Conservation (phyloP, 30 jellyfish, hydroid and myxozoan genomes). For the Hydra vulgaris region DNA sequence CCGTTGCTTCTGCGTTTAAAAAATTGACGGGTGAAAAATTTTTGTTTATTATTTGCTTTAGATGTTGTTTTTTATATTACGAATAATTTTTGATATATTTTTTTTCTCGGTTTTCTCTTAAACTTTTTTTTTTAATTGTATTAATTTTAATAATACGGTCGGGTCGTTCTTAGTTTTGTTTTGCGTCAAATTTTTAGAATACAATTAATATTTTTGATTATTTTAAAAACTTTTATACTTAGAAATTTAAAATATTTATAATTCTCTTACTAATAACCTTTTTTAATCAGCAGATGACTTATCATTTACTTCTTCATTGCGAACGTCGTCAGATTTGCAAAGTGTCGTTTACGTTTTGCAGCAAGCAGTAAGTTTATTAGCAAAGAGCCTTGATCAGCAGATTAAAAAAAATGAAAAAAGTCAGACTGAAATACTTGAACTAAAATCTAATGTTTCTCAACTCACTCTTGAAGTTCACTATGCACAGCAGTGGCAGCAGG, state of each 20-base stretch:
- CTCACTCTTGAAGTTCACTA: neutral
- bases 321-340: neutral
- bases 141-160: too few relatives aligned
- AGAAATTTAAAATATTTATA: too few relatives aligned
- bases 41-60: too few relatives aligned
- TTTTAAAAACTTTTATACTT: too few relatives aligned
- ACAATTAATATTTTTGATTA: too few relatives aligned
- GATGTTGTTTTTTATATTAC: neutral
- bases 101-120: neutral
- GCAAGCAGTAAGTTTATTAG: neutral
- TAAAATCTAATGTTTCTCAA: neutral
- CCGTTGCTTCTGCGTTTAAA: neutral
- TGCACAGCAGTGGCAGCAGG: slow-evolving; percentile 19
- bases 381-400: slow-evolving; percentile 1
- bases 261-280: neutral
- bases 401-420: neutral
- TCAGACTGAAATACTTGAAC: neutral
- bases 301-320: too few relatives aligned
- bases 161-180: too few relatives aligned
- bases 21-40: neutral
- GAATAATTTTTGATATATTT: too few relatives aligned
- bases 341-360: neutral
- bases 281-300: neutral
- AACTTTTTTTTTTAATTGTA: too few relatives aligned
- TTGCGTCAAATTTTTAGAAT: too few relatives aligned